These are phyloP conservation scores for Muscicapa adusta DNA, from an alignment of 2,113 vertebrate species.

Conservation along the genomic window DNA sequence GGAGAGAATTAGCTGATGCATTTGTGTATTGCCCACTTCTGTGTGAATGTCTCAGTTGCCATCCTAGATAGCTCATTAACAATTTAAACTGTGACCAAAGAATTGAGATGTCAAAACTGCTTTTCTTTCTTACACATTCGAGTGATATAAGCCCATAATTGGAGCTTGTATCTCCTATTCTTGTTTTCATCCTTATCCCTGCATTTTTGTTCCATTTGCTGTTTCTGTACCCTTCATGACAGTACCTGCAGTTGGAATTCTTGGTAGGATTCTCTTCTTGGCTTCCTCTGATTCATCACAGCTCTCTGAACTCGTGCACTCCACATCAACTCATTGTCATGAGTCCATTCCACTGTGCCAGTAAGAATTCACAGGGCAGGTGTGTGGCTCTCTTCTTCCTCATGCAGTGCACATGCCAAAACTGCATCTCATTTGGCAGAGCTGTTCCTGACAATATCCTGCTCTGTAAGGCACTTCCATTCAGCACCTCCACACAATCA, in stretches of 20 bases:
- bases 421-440: neutral
- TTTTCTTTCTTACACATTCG: neutral
- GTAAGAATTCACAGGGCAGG: neutral
- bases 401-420: rapidly evolving
- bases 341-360: neutral
- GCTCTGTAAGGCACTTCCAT: neutral
- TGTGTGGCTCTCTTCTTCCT: neutral
- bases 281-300: neutral
- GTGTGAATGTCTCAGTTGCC: neutral
- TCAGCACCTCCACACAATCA: neutral
- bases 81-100: neutral
- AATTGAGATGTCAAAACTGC: neutral
- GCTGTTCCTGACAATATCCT: neutral
- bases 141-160: neutral
- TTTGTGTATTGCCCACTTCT: neutral
- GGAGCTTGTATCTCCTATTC: neutral
- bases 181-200: neutral
- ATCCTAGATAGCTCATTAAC: neutral
- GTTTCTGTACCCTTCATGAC: neutral
- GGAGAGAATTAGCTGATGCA: neutral
- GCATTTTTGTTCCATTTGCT: neutral
- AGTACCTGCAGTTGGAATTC: neutral
- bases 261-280: neutral
- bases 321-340: neutral
- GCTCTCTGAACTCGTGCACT: neutral